phyloP scores from a whole-genome alignment of 2,113 vertebrate species.

The Anser cygnoides region DNA sequence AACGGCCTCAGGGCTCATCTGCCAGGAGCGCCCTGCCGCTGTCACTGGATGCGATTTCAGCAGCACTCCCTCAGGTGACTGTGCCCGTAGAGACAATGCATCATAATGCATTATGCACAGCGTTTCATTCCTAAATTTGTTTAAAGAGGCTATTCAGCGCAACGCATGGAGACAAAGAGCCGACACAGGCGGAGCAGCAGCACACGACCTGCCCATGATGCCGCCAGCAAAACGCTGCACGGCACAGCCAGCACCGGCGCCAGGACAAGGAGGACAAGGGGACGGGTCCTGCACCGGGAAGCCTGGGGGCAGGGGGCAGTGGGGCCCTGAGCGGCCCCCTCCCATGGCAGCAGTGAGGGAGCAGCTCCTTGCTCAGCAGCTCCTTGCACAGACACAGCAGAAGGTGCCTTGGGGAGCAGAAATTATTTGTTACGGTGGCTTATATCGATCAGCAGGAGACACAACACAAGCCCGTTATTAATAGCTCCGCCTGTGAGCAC shows the following conservation, averaged over 20 bases:
- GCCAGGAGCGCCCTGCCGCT: neutral
- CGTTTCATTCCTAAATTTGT: neutral
- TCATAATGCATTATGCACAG: neutral
- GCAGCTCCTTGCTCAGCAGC: neutral
- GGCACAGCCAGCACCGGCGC: neutral
- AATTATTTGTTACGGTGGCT: fast-evolving
- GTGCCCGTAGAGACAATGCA: neutral
- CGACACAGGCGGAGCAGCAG: neutral
- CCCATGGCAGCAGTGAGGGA: fast-evolving
- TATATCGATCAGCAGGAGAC: fast-evolving
- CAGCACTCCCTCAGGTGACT: neutral
- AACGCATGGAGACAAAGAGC: neutral
- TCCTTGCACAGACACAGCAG: fast-evolving
- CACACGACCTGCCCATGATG: neutral
- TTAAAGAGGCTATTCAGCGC: neutral
- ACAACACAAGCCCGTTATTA: fast-evolving
- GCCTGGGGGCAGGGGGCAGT: neutral
- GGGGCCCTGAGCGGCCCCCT: fast-evolving
- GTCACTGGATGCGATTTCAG: neutral
- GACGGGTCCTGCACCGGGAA: no score
- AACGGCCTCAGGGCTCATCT: no score
- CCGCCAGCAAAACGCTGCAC: fast-evolving
- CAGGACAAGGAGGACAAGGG: no score
- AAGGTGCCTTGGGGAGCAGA: neutral
- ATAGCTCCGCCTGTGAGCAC: fast-evolving